Evolutionary conservation across 2,113 vertebrate species (phyloP).

Genomic region (Alligator mississippiensis): DNA sequence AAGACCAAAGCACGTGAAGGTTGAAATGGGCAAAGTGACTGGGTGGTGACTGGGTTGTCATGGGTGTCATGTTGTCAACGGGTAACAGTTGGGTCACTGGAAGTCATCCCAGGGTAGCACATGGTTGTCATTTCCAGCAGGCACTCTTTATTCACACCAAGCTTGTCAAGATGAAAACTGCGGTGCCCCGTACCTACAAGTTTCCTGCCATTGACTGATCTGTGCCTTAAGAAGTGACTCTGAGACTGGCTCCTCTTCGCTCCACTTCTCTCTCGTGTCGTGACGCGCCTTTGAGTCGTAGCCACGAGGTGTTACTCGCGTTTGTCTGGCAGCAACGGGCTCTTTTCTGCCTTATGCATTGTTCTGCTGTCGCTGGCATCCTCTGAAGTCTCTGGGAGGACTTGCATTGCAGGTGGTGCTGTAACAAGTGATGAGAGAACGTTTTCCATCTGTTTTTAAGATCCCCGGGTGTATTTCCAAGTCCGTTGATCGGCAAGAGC

Average conservation of each 20-base stretch:
- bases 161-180: neutral
- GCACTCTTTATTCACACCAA: rapidly evolving
- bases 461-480: neutral
- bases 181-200: neutral
- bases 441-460: neutral
- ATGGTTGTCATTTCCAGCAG: neutral
- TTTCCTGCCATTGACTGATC: neutral
- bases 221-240: neutral
- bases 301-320: neutral
- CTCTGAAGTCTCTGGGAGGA: neutral
- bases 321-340: neutral
- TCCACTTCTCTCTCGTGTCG: neutral
- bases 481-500: neutral
- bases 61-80: too few species aligned
- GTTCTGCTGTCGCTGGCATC: too few species aligned
- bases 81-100: neutral
- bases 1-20: neutral
- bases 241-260: neutral
- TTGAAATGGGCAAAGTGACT: neutral
- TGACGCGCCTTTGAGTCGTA: neutral
- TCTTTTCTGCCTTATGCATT: neutral
- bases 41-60: neutral
- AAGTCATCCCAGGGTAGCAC: neutral
- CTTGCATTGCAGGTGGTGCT: neutral
- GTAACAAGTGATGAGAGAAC: rapidly evolving